phyloP scores from a whole-genome alignment of 2,113 vertebrate genomes.

The Ochotona curzoniae region DNA sequence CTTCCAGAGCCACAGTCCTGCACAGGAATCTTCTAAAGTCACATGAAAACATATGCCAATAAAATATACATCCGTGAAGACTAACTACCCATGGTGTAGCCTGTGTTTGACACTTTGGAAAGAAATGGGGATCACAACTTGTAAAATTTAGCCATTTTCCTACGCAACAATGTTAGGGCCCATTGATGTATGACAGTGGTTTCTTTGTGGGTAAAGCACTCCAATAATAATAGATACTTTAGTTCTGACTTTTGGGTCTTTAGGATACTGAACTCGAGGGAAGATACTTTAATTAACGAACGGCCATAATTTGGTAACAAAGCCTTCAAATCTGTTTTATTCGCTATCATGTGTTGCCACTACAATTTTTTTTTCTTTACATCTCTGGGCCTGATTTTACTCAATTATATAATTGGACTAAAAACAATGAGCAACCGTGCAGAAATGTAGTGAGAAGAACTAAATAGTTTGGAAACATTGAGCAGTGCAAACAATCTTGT shows the following conservation, averaged over 20 bases:
- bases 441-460: background rate
- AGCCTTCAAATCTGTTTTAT: background rate
- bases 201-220: constrained; percentile 25
- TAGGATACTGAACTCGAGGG: constrained; percentile 9
- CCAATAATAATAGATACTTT: background rate
- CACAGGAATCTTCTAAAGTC: constrained; percentile 34
- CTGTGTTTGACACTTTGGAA: constrained; percentile 29
- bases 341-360: constrained; percentile 9
- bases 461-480: background rate
- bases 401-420: constrained; percentile 31
- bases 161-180: background rate
- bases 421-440: background rate
- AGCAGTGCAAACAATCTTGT: background rate
- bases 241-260: constrained; percentile 5
- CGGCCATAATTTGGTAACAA: background rate
- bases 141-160: constrained; percentile 44
- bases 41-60: background rate
- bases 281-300: constrained; percentile 18
- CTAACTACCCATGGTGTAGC: background rate
- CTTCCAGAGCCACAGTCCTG: background rate
- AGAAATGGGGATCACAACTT: constrained; percentile 29
- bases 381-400: constrained; percentile 47
- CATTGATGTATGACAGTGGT: constrained; percentile 4
- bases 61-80: background rate
- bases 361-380: background rate